Base-by-base conservation (phyloP, 2,888 invertebrate species). In the Spatulosminthurus flaviceps region DNA sequence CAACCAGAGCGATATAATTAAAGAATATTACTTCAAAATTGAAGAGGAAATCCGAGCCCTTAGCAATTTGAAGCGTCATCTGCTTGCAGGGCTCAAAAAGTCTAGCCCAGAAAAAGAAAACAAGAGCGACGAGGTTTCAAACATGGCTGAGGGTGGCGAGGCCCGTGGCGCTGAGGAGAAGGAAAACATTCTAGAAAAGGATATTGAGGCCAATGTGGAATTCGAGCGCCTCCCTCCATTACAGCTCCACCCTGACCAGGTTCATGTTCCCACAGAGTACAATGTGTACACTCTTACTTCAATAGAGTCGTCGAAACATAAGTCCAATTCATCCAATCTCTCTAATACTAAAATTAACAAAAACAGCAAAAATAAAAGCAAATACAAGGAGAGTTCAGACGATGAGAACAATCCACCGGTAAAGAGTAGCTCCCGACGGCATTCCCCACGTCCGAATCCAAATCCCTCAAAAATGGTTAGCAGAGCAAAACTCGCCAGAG, bases 281-380 rank as follows among this genome's bases (percentile, higher is more conserved):
- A 75, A 22, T 5, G 75, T 75, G 22, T 75, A 75, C 75, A 75
- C 75, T 16, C 41, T 75, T 11, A 64, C 61, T 22, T 75, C 75
- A n/a, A 61, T 75, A n/a, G 51, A 51, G 51, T 19, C 51, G 16
- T 13, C 16, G 2, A 51, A 19, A 2, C 51, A 51, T 4, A 51
- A 16, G 16, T 51, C 51, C 19, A 51, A n/a, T 19, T 19, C 51
- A 9, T 34, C 34, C 4, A 34, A 34, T 34, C 34, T 7, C 9
- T 34, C 34, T 9, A 51, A 51, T 51, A 4, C 51, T 11, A n/a
- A 13, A 51, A 19, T n/a, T 51, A 51, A 51, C 16, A n/a, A 51
- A 19, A 51, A 51, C 16, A 16, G n/a, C 4, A 51, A 51, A 51
- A 2, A 2, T 2, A 51, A 51, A 51, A 51, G 16, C 16, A 51